These are phyloP conservation scores for Diachasma alloeum DNA, from an alignment of 1,140 invertebrate genomes.

Conservation along the genomic window DNA sequence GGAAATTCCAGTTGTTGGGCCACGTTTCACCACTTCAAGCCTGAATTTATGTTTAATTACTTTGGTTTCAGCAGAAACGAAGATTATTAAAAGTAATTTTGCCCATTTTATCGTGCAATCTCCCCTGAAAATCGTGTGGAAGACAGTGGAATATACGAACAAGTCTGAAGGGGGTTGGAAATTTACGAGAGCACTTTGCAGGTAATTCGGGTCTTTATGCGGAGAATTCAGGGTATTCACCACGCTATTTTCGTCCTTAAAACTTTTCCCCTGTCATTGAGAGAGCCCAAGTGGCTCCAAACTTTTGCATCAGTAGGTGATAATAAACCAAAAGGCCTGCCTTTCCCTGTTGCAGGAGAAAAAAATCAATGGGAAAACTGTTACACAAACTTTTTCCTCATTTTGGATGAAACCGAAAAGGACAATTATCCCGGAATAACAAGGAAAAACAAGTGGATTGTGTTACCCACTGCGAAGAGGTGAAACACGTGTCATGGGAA, in stretches of 20 bases:
- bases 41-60: not conserved
- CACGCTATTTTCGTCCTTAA: not conserved
- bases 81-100: not conserved
- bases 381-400: too few relatives aligned
- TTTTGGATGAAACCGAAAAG: too few relatives aligned
- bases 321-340: not conserved
- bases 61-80: not conserved
- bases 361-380: too few relatives aligned
- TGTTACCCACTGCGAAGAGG: not conserved
- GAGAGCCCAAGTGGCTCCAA: not conserved
- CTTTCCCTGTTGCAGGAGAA: not conserved
- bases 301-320: not conserved
- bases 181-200: slow-evolving; percentile 9
- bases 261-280: slow-evolving; percentile 2
- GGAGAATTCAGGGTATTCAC: not conserved
- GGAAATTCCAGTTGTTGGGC: too few relatives aligned
- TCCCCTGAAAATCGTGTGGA: not conserved
- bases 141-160: not conserved
- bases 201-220: slow-evolving; percentile 3
- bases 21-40: not conserved
- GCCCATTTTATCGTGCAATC: not conserved
- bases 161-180: not conserved
- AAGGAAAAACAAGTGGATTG: not conserved
- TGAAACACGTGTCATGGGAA: slow-evolving; percentile 2
- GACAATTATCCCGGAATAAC: too few relatives aligned